phyloP scores from a whole-genome alignment of 2,888 invertebrate genomes.

The Drosophila gaucha region DNA sequence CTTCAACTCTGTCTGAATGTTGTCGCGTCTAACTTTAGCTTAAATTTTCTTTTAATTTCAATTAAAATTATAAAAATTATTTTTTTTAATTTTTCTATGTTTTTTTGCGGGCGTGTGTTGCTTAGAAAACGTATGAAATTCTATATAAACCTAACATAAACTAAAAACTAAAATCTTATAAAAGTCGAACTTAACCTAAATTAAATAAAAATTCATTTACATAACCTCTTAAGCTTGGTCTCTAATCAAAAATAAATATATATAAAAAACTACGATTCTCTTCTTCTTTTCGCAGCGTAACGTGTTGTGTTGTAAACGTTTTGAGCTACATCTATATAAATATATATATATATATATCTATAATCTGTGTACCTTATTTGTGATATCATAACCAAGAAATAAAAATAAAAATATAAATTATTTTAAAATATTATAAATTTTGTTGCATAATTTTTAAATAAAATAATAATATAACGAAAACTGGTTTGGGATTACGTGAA shows the following conservation, averaged over 20 bases:
- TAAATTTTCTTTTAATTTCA: conserved; percentile 37
- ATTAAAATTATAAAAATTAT: conserved; percentile 20
- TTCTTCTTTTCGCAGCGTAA: conserved; percentile 43
- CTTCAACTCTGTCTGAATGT: conserved; percentile 84
- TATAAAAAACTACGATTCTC: not conserved
- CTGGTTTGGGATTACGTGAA: conserved; percentile 29
- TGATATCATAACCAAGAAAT: conserved; percentile 74
- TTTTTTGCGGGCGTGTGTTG: conserved; percentile 65
- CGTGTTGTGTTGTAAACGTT: conserved; percentile 59
- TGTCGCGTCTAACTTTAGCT: conserved; percentile 61
- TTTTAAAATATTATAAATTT: conserved; percentile 46
- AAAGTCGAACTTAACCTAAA: not conserved
- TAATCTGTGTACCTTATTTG: conserved; percentile 80
- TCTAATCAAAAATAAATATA: no score
- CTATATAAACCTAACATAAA: not conserved
- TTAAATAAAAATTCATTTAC: not conserved
- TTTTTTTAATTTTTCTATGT: not conserved
- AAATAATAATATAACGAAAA: conserved; percentile 15
- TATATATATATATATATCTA: conserved; percentile 50
- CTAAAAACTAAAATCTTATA: not conserved
- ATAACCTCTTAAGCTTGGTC: no score
- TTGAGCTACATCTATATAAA: conserved; percentile 35
- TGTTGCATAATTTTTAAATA: conserved; percentile 47
- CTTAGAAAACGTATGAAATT: conserved; percentile 51
- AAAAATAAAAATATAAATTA: conserved; percentile 9